Base-by-base conservation (phyloP, 1,140 invertebrate genomes). In the Metaphire vulgaris region DNA sequence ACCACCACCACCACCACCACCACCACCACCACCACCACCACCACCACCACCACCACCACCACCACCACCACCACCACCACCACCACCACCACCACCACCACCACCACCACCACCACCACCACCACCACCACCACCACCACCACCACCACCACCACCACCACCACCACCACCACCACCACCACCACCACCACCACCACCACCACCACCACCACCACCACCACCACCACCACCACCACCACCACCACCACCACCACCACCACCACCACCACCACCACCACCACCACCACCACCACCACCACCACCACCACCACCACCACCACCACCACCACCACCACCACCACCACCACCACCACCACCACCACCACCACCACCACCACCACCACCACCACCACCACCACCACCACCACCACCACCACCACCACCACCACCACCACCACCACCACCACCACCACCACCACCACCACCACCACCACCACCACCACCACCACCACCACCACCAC, bases 161-260 rank as follows among this genome's bases (percentile, higher is more conserved):
- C n/a, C n/a, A n/a, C n/a, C n/a, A n/a, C n/a, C n/a, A n/a, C n/a
- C n/a, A n/a, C n/a, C n/a, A n/a, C n/a, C n/a, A n/a, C n/a, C n/a
- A n/a, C n/a, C n/a, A n/a, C n/a, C n/a, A n/a, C n/a, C n/a, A 65
- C 64, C 64, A 65, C 64, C 64, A 65, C 64, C 64, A 65, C 64
- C 64, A 65, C 64, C n/a, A 65, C 64, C 64, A 65, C 64, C 64
- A 65, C 64, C 64, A 65, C 64, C 64, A 65, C 64, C 64, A 65
- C 64, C 64, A 65, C 64, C 64, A 65, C 64, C 64, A 65, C 64
- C 64, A 65, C 64, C 64, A 65, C 64, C 64, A 65, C 64, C 64
- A 65, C 64, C 64, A 65, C 64, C 64, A 65, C 64, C 64, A 65
- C 64, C 64, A 65, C 64, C 64, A 15, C 15, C 64, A 15, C 15